Percentiles rank a stretch among this genome's conserved stretches.
These are phyloP conservation scores for Sciurus niger DNA, from an alignment of 2,113 vertebrate genomes.

Conservation along the genomic window DNA sequence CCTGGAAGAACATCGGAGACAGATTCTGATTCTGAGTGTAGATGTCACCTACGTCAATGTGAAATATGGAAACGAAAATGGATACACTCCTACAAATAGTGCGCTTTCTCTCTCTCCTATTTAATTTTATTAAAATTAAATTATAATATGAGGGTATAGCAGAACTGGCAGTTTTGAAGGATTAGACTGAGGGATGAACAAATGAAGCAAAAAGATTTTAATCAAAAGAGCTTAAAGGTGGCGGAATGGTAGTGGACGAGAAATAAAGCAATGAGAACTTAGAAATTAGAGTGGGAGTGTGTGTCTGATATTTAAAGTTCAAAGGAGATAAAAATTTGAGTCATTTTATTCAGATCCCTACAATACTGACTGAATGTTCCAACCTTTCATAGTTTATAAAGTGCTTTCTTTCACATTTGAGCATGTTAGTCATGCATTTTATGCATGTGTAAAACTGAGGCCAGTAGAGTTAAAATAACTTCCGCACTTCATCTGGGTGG, in stretches of 20 bases:
- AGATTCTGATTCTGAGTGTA: not conserved
- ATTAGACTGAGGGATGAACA: constrained; percentile 45
- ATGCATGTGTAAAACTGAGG: not conserved
- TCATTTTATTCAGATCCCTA: not conserved
- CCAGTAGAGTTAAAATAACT: not conserved
- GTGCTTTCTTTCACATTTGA: constrained; percentile 21
- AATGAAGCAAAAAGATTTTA: constrained; percentile 57
- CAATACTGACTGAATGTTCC: not conserved
- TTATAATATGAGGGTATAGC: constrained; percentile 19
- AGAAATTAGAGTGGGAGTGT: not conserved
- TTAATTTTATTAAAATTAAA: constrained; percentile 54
- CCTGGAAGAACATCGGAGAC: not conserved
- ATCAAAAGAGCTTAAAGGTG: constrained; percentile 28
- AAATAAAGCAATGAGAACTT: not conserved
- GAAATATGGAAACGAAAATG: constrained; percentile 25
- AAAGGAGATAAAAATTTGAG: not conserved
- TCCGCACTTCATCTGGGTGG: not conserved
- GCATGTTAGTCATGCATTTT: not conserved
- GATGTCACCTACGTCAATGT: not conserved
- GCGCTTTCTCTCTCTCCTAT: not conserved
- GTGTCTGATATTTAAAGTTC: not conserved
- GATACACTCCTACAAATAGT: not conserved
- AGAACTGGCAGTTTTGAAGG: constrained; percentile 15
- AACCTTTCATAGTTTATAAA: not conserved
- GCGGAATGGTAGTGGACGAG: not conserved